Conservation (phyloP, 1,140 invertebrate genomes). For the Hypsibius dujardini region DNA sequence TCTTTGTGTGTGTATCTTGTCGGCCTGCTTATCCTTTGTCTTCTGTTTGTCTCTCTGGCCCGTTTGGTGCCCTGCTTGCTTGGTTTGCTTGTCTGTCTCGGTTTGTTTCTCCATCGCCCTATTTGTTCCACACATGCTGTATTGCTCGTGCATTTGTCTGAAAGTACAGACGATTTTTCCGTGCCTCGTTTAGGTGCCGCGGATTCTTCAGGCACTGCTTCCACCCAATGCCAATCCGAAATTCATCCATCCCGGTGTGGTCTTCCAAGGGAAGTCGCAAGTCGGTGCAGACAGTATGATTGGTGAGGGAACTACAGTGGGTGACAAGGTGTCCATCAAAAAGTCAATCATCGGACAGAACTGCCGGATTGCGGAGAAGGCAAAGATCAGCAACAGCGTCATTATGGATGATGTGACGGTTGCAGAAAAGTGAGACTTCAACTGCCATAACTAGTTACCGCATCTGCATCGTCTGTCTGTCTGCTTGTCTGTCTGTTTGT, state of each 20-base stretch:
- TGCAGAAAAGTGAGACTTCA: constrained; percentile 43
- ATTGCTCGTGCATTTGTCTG: not conserved
- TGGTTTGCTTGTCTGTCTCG: no score
- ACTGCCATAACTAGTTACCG: not conserved
- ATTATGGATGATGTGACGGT: constrained; percentile 69
- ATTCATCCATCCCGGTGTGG: constrained; percentile 50
- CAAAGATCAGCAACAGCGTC: constrained; percentile 57
- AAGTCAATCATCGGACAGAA: constrained; percentile 53
- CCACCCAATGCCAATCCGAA: constrained; percentile 26
- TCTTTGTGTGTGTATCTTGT: no score
- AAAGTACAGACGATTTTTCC: not conserved
- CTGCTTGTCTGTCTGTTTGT: no score
- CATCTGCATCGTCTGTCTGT: no score
- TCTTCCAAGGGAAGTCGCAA: constrained; percentile 27
- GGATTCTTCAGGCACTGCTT: not conserved
- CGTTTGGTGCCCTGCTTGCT: no score
- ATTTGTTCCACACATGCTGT: no score
- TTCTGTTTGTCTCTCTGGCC: no score
- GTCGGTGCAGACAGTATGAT: constrained; percentile 50
- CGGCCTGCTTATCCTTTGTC: no score
- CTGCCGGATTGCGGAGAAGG: constrained; percentile 54
- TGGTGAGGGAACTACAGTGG: constrained; percentile 50
- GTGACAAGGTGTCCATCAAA: constrained; percentile 65
- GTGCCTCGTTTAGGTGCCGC: not conserved
- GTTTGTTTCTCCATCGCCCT: no score